phyloP scores from a whole-genome alignment of 2,888 invertebrate genomes.

The Endomychus coccineus region DNA sequence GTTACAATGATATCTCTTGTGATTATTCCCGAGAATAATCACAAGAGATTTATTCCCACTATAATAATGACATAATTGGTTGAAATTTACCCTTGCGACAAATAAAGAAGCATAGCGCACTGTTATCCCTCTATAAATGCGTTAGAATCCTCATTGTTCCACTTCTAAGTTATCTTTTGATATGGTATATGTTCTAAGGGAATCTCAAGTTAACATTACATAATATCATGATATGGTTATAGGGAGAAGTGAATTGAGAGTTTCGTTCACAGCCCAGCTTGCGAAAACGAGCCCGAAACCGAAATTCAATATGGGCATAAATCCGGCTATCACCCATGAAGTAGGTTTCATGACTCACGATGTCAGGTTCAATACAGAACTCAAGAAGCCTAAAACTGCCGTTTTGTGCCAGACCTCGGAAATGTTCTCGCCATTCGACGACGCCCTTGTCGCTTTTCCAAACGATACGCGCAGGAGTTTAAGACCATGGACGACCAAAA shows the following conservation, averaged over 20 bases:
- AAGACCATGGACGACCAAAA: conserved; percentile 30
- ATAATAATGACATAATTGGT: no score
- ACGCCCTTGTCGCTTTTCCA: conserved; percentile 38
- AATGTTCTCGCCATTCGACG: conserved; percentile 20
- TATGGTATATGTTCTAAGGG: not conserved
- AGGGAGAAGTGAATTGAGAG: conserved; percentile 1
- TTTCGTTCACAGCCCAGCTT: conserved; percentile 4
- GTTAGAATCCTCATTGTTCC: no score
- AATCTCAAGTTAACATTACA: not conserved
- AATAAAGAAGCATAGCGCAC: no score
- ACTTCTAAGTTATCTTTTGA: no score
- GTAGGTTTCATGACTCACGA: conserved; percentile 35
- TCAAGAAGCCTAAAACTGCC: conserved; percentile 28
- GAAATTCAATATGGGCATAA: conserved; percentile 35
- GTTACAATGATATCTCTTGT: no score
- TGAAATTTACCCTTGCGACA: no score
- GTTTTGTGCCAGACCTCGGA: conserved; percentile 23
- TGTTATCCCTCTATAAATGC: no score
- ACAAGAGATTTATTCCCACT: no score
- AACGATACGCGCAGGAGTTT: conserved; percentile 35
- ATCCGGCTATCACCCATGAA: conserved; percentile 35
- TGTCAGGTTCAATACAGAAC: conserved; percentile 29
- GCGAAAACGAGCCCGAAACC: conserved; percentile 18
- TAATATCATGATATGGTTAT: conserved; percentile 8
- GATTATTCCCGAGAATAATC: no score